phyloP scores from a whole-genome alignment of 2,797 vertebrate species.

The Octomys mimax region DNA sequence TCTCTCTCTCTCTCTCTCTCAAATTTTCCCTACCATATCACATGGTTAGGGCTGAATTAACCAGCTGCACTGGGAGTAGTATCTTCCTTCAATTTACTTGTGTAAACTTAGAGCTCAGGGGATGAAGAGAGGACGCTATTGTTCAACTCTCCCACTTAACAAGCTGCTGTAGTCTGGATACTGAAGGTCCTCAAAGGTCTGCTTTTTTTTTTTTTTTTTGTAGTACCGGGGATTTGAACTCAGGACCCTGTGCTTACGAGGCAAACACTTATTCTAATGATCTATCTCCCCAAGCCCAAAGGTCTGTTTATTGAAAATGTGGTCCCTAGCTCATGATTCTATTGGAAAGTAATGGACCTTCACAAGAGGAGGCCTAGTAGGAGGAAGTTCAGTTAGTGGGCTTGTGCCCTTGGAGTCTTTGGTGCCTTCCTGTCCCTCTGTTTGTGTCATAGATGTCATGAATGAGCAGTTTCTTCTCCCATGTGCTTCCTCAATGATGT shows the following conservation, averaged over 20 bases:
- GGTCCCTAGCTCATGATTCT: background rate
- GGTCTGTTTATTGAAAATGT: background rate
- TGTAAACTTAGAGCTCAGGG: background rate
- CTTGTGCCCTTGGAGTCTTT: background rate
- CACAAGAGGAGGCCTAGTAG: background rate
- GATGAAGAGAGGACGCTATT: background rate
- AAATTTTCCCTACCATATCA: background rate
- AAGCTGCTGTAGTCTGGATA: background rate
- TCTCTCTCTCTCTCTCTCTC: background rate
- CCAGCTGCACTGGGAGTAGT: fast-evolving
- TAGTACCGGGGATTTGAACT: too few species aligned
- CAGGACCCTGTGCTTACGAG: too few species aligned
- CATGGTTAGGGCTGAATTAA: background rate
- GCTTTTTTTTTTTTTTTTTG: background rate
- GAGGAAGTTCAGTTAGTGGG: background rate
- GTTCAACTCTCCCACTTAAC: background rate
- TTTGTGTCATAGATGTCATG: background rate
- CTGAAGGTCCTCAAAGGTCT: background rate
- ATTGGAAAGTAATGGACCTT: background rate
- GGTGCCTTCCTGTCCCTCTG: background rate
- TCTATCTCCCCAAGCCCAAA: background rate
- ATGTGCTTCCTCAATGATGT: background rate
- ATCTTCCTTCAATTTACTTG: background rate
- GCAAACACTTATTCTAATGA: too few species aligned
- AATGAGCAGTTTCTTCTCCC: background rate